Base-by-base conservation (phyloP, 92 coral and sea anemone genomes). In the Zoanthus sociatus region DNA sequence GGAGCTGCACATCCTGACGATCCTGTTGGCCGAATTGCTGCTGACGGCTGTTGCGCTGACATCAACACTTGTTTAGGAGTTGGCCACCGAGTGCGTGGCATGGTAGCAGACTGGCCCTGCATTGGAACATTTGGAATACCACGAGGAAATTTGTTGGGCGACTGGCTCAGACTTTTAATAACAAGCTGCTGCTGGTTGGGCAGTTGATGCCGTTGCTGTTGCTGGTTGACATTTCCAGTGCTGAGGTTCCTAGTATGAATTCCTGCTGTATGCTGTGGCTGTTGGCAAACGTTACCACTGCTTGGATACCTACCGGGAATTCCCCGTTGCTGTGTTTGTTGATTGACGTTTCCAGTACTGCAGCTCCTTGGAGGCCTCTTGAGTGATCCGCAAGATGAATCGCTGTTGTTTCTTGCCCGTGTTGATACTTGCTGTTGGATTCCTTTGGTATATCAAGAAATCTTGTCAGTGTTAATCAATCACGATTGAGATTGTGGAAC, bases 81-180 rank as follows among this genome's bases (percentile, higher is more conserved):
- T 9, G 85, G 85, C 75, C 85, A 64, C 30, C 85, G 51, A 47
- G 85, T 46, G 61, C 85, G 85, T 4, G 85, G 76, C 85, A 81
- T 81, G 60, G 85, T 81, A 37, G 85, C 73, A 64, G 73, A 46
- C 9, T 15, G n/a, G 13, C 85, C 46, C 15, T 56, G 83, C 3
- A 53, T 5, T 33, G 56, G 85, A 31, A 46, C 75, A 56, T 48
- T 48, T 3, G 85, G 76, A 11, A 61, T 9, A 15, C 32, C 71
- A 7, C 33, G 71, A 46, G 84, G 61, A 1, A 81, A 26, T 14
- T 46, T 81, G 5, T 33, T 64, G 20, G 85, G 85, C 3, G 85
- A 81, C 6, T 67, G 58, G 42, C 76, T 81, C 18, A 45, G 75
- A 16, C 61, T 81, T 60, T 81, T 81, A 4, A 47, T 46, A 1